Evolutionary conservation across 2,113 vertebrate genomes (phyloP), one percentile per base, ranked within the genome.

Genomic region (Cyprinodon brontotheroides): DNA sequence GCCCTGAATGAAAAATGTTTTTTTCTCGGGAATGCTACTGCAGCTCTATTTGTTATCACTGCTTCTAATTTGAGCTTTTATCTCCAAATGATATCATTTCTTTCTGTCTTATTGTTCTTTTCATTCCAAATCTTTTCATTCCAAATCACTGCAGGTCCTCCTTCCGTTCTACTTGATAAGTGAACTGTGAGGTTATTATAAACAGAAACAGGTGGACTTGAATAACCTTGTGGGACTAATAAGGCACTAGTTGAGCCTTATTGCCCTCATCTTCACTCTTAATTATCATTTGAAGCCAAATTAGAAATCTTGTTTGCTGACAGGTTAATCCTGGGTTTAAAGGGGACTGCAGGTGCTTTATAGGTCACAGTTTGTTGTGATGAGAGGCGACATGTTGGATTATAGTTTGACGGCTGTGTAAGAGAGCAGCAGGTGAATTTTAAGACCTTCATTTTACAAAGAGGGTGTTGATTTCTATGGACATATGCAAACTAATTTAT

Each of bases 291-390:
- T 80, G 65, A 74, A 65, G 43, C 75, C 61, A 61, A 41, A 48
- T 64, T 74, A 72, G 68, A 83, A 85, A 82, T 89, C 83, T 84
- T 74, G 40, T 75, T 71, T 72, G 78, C 80, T 71, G 74, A 47
- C 68, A 86, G 88, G 81, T 88, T 80, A 85, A 91, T 80, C 88
- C 73, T 20, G 40, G 68, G 81, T 87, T 86, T 89, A 70, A 29
- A 43, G 45, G 75, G 81, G 50, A 87, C 84, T 87, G 72, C 37
- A 61, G 7, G 36, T 70, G 70, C 68, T 81, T 80, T 72, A 79
- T 72, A 3, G 20, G 41, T 75, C 68, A 83, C 71, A 82, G 77
- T 79, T 65, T 82, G 61, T 65, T 69, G 45, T 8, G 37, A 65
- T 68, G 66, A 79, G 76, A 12, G 63, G 79, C 70, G 65, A 85